Conservation (phyloP, 1,140 invertebrate species). For the Anadara kagoshimensis region DNA sequence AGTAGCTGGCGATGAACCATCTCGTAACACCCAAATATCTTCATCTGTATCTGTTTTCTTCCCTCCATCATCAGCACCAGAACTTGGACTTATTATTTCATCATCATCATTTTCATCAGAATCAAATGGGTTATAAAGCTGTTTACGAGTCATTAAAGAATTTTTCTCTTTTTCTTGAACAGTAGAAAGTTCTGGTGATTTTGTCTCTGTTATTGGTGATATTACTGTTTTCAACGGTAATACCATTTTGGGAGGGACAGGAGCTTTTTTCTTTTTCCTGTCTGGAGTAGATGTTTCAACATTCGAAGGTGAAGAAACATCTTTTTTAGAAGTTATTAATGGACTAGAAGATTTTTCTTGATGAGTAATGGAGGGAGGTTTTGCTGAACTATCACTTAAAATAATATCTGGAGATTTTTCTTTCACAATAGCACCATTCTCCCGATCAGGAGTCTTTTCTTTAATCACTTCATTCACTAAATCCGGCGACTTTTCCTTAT, state of each 20-base stretch:
- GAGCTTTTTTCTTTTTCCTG: too few relatives aligned
- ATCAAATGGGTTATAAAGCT: slow-evolving; percentile 92
- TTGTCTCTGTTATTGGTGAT: not conserved
- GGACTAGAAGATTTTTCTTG: too few relatives aligned
- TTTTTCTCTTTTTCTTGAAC: slow-evolving; percentile 35
- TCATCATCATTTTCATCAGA: slow-evolving; percentile 82
- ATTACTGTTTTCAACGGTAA: slow-evolving; percentile 5
- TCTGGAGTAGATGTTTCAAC: too few relatives aligned
- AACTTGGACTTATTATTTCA: slow-evolving; percentile 81
- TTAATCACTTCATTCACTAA: too few relatives aligned
- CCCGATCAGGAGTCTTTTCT: too few relatives aligned
- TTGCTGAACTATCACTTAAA: too few relatives aligned
- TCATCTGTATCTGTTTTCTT: not conserved
- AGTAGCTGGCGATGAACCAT: slow-evolving; percentile 11
- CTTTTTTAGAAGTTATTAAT: too few relatives aligned
- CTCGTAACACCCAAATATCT: slow-evolving; percentile 22
- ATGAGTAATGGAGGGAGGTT: too few relatives aligned
- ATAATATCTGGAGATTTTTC: too few relatives aligned
- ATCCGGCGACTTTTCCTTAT: too few relatives aligned
- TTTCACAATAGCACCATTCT: too few relatives aligned
- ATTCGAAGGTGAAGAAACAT: too few relatives aligned
- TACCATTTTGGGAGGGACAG: not conserved
- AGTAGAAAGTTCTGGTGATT: not conserved
- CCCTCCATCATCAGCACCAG: slow-evolving; percentile 29
- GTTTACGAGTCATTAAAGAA: slow-evolving; percentile 87